Evolutionary conservation across 2,888 invertebrate genomes (phyloP).

Genomic region (Rhagophthalmus giganteus): DNA sequence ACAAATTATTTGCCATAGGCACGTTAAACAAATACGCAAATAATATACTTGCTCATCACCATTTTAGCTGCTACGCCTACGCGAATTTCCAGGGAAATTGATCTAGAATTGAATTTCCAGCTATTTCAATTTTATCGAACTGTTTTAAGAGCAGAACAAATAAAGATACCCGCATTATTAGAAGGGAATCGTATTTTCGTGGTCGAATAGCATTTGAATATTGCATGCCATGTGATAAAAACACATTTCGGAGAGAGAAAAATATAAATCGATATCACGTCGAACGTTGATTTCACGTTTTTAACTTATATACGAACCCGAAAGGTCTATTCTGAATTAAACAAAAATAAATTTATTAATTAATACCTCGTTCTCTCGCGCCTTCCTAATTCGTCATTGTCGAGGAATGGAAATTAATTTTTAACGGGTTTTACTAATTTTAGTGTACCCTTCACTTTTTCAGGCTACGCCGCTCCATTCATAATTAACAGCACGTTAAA

Average conservation of each 20-base stretch:
- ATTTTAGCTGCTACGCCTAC: constrained; percentile 5
- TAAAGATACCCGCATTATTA: constrained; percentile 32
- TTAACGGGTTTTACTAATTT: too few species aligned
- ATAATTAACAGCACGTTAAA: too few species aligned
- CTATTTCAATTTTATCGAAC: constrained; percentile 30
- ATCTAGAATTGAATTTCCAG: constrained; percentile 28
- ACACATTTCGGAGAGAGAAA: constrained; percentile 18
- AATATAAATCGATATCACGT: constrained; percentile 14
- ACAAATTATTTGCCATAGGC: too few species aligned
- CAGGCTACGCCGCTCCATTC: too few species aligned
- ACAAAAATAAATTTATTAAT: too few species aligned
- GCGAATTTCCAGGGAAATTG: constrained; percentile 19
- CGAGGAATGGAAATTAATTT: too few species aligned
- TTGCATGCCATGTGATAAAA: constrained; percentile 27
- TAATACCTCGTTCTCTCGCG: too few species aligned
- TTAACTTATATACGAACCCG: too few species aligned
- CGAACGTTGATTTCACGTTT: constrained; percentile 5
- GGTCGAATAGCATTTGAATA: constrained; percentile 32
- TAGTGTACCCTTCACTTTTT: too few species aligned
- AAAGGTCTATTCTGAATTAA: too few species aligned
- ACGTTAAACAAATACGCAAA: background rate
- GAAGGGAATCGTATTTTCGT: constrained; percentile 29
- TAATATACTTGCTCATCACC: too few species aligned
- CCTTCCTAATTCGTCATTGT: too few species aligned
- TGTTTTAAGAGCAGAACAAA: constrained; percentile 31